These are phyloP conservation scores for Enteromius mattozi DNA, from an alignment of 2,797 vertebrate species.

Conservation along the genomic window DNA sequence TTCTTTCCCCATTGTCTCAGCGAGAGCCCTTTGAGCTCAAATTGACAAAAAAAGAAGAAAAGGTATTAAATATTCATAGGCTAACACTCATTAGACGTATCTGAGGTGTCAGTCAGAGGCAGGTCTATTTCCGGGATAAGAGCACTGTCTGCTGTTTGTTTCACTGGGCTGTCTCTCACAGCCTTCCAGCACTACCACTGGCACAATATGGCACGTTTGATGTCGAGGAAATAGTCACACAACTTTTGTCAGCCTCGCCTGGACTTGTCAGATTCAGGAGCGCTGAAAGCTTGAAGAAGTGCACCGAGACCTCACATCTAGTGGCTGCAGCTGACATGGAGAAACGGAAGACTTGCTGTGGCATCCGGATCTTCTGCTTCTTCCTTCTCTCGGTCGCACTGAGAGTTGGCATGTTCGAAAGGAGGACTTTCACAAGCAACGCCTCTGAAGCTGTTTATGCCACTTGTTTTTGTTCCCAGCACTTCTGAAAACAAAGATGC, in stretches of 20 bases:
- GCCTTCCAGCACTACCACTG: constrained; percentile 58
- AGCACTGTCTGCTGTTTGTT: constrained; percentile 61
- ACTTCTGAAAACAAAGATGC: constrained; percentile 27
- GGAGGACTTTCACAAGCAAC: constrained; percentile 10
- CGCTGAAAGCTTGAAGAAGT: constrained; percentile 54
- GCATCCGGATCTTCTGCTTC: constrained; percentile 10
- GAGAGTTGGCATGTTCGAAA: neutral
- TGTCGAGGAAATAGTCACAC: constrained; percentile 58
- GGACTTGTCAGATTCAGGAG: constrained; percentile 58
- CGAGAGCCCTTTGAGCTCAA: constrained; percentile 60
- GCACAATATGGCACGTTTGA: constrained; percentile 61
- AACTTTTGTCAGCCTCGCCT: constrained; percentile 62
- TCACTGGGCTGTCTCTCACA: constrained; percentile 58
- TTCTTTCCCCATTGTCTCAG: constrained; percentile 53
- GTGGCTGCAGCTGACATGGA: constrained; percentile 54
- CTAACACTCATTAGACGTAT: constrained; percentile 65
- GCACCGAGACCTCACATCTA: constrained; percentile 53
- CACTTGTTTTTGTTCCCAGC: constrained; percentile 37
- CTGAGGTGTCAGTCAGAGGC: constrained; percentile 60
- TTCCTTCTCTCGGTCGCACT: neutral
- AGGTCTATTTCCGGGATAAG: constrained; percentile 62
- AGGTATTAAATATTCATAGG: constrained; percentile 68
- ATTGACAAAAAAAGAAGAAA: constrained; percentile 59
- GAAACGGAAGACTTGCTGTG: constrained; percentile 28
- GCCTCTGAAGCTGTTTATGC: constrained; percentile 27